Base-by-base conservation (phyloP, 2,797 vertebrate species). In the Pelodytes ibericus region DNA sequence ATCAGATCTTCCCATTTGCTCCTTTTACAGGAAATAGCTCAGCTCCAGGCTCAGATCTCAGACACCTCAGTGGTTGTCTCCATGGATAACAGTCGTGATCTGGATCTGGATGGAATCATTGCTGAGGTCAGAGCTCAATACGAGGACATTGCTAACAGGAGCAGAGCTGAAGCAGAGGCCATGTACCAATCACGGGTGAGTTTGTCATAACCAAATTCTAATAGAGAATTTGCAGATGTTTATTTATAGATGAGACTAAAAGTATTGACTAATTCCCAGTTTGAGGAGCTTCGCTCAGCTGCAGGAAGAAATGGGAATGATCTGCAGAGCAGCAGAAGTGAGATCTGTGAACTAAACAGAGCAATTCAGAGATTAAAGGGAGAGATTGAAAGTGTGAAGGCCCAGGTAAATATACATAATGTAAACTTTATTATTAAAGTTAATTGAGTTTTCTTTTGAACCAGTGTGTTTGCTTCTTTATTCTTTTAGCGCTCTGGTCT, bases 71-170 rank as follows among this genome's bases (percentile, higher is more conserved):
- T 94, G 31, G 1, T 94, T n/a, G 91, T 95, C 77, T 89, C 92
- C 87, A 94, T 95, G 92, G 93, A 94, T 88, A 94, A 95, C 88
- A 93, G 90, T 84, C 89, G 93, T 31, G 86, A 82, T 71, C 87
- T 94, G 66, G 91, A 95, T 81, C 91, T 95, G 89, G 89, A 94
- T 0, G 0, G 91, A 64, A 91, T 95, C 64, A 92, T 95, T 30
- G 88, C 91, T 81, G 94, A 95, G 86, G 94, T 95, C 78, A 91
- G 88, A 4, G 86, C 91, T 78, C 94, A 95, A 86, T 95, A 95
- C 33, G 93, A 95, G 27, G 92, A 93, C 4, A 93, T 94, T 6
- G 94, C 93, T 72, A 88, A 84, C 83, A 85, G 84, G 26, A 94
- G 89, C 90, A 91, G 86, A 74, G 86, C 85, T 0, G 94, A 95